phyloP scores from a whole-genome alignment of 2,797 vertebrate species.

The Novumbra hubbsi region DNA sequence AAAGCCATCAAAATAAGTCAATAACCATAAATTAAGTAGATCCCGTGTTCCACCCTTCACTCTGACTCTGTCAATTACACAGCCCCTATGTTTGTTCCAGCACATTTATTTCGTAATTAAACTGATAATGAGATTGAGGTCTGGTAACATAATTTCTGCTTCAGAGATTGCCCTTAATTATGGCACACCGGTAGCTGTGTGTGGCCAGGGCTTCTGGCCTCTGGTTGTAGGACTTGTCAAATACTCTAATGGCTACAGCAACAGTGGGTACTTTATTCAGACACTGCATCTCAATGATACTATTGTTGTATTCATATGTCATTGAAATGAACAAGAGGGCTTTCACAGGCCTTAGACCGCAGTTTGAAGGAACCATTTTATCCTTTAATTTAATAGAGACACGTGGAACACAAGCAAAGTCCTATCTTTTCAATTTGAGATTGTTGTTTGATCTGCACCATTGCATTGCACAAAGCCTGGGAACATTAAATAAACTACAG shows the following conservation, averaged over 20 bases:
- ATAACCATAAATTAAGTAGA: constrained; percentile 8
- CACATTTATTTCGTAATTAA: constrained; percentile 56
- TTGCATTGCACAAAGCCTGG: not conserved
- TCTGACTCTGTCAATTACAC: constrained; percentile 10
- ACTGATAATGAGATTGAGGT: constrained; percentile 45
- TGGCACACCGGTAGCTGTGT: constrained; percentile 24
- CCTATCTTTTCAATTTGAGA: not conserved
- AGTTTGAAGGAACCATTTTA: not conserved
- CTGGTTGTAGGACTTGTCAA: constrained; percentile 8
- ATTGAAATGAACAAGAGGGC: not conserved
- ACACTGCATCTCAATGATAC: constrained; percentile 16
- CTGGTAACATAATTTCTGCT: constrained; percentile 45
- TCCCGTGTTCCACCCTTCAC: constrained; percentile 17
- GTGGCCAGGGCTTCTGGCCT: not conserved
- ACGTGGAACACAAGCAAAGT: not conserved
- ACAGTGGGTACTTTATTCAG: constrained; percentile 18
- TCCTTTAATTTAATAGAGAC: not conserved
- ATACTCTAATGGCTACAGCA: constrained; percentile 3
- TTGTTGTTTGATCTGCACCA: not conserved
- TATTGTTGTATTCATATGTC: not conserved
- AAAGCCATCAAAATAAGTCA: not conserved
- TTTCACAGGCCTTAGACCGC: not conserved
- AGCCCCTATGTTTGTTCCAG: constrained; percentile 41
- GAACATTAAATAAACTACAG: not conserved
- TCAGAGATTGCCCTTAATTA: constrained; percentile 40